Evolutionary conservation across 2,797 vertebrate genomes (phyloP), one percentile per base, ranked within the genome.

Genomic region (Gymnocypris eckloni): DNA sequence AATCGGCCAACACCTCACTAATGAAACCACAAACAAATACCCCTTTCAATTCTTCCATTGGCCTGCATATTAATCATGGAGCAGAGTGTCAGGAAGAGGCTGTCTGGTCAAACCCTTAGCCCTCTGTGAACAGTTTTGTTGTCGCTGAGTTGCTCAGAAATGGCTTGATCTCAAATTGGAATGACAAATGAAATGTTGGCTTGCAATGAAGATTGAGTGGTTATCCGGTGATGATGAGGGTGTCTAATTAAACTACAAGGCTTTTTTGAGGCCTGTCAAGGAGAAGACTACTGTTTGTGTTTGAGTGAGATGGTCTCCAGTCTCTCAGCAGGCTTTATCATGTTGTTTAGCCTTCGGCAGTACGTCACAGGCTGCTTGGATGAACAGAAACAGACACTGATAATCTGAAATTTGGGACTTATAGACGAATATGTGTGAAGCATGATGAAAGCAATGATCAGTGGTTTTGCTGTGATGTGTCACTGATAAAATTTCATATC

Each of bases 1-100:
- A 94, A 94, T 95, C 94, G 93, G 93, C 93, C 93, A 93, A 91
- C 93, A 94, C 92, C 87, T 92, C 92, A 90, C 93, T 95, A 95
- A 96, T 96, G 95, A 96, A 95, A 94, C 92, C 92, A 92, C 90
- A 93, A 91, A 95, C 93, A 94, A 93, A 94, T 94, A 91, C 92
- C 90, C 93, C 91, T 91, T 87, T 90, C 87, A 92, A 90, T 91
- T 94, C 86, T 81, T 87, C 91, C 91, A 89, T 91, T 91, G 92
- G 89, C 85, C 90, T 88, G 90, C 91, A 93, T 95, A 95, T 95
- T 95, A 95, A 96, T 95, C 94, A 93, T 82, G 54, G 90, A 37
- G 73, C 88, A 90, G 90, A 70, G 90, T 86, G 86, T 91, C 91
- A 87, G 87, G 78, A 90, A 83, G 88, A 77, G 48, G 81, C 79